Percentiles rank a stretch among this genome's conserved stretches.
These are phyloP conservation scores for Larimichthys polyactis DNA, from an alignment of 2,113 vertebrate genomes.

Conservation along the genomic window DNA sequence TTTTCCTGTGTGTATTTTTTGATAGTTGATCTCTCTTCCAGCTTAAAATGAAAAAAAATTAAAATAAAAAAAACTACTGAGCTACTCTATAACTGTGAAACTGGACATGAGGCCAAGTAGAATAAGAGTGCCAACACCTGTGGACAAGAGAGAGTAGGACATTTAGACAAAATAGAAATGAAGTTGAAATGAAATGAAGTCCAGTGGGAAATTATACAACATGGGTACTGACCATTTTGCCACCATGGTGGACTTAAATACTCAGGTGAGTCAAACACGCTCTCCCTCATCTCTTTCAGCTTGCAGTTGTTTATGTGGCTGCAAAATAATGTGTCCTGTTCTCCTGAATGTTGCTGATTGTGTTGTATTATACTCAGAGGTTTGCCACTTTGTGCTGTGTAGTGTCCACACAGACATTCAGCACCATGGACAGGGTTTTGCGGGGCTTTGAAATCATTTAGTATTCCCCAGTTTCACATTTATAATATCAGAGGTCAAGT, in stretches of 20 bases:
- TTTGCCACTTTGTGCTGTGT: neutral
- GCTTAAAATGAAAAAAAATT: too few species aligned
- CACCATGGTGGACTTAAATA: neutral
- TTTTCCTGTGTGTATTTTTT: too few species aligned
- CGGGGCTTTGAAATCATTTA: neutral
- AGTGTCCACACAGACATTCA: neutral
- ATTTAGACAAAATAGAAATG: neutral
- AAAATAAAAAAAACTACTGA: neutral
- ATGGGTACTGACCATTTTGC: neutral
- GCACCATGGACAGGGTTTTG: neutral
- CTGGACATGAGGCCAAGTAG: neutral
- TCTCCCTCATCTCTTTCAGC: neutral
- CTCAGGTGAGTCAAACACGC: neutral
- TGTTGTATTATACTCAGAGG: neutral
- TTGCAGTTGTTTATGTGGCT: neutral
- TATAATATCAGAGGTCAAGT: neutral
- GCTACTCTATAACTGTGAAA: neutral
- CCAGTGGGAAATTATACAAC: neutral
- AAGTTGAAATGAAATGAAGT: neutral
- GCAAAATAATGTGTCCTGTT: neutral
- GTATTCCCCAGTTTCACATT: neutral
- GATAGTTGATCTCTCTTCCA: too few species aligned
- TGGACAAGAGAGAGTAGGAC: neutral
- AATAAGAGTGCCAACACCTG: neutral
- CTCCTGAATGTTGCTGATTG: neutral